A percentile compares a stretch with the other conserved stretches of the same genome.
These are phyloP conservation scores for Loxodonta africana DNA, from an alignment of 2,113 vertebrate species.

Conservation along the genomic window DNA sequence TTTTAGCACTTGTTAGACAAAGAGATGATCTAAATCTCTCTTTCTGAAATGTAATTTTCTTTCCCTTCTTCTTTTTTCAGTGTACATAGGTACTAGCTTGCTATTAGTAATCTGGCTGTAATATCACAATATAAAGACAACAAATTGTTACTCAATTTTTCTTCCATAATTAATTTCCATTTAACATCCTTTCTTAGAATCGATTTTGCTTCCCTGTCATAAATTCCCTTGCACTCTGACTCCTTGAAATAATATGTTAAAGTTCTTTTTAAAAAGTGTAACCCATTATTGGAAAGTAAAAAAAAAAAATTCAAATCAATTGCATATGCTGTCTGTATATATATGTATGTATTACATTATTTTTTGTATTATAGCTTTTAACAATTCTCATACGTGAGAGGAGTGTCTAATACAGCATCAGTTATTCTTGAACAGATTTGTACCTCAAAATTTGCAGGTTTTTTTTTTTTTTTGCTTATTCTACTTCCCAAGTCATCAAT, in stretches of 20 bases:
- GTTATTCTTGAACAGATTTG: background rate
- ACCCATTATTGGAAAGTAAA: background rate
- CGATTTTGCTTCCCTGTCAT: slow-evolving; percentile 50
- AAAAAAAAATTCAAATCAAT: slow-evolving; percentile 44
- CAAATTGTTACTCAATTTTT: slow-evolving; percentile 18
- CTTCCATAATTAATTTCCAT: slow-evolving; percentile 38
- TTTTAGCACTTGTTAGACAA: background rate
- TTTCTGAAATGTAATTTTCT: background rate
- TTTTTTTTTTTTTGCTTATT: background rate
- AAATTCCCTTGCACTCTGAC: background rate
- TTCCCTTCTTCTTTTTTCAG: background rate
- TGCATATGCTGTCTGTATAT: background rate
- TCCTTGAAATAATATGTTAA: slow-evolving; percentile 26
- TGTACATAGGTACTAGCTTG: background rate
- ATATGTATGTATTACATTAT: no score
- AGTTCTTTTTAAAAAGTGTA: slow-evolving; percentile 8
- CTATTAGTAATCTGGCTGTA: background rate
- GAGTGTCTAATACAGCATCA: background rate
- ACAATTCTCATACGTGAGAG: background rate
- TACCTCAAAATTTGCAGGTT: background rate
- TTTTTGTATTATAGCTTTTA: background rate
- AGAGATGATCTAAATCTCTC: slow-evolving; percentile 20
- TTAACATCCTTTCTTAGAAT: background rate
- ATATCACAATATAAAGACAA: background rate
- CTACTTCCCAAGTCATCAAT: background rate